Conservation (phyloP, 2,797 vertebrate species). For the Neopelma chrysocephalum region DNA sequence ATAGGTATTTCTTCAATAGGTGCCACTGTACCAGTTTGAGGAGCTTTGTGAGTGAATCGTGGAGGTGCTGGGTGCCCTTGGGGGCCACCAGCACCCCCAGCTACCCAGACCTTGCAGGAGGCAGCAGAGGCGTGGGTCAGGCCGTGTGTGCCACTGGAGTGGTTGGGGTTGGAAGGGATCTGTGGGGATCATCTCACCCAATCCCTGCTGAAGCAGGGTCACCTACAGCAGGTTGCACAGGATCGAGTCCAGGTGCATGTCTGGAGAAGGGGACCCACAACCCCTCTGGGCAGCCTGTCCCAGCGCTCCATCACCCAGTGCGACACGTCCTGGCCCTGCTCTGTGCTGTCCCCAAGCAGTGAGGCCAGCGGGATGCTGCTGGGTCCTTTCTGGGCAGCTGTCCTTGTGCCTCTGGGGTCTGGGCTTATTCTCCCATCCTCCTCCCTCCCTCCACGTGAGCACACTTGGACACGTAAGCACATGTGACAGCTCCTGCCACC, state of each 20-base stretch:
- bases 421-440: background rate
- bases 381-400: background rate
- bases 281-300: background rate
- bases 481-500: background rate
- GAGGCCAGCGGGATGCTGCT: background rate
- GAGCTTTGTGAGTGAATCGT: background rate
- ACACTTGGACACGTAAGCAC: accelerated
- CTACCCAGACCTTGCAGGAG: background rate
- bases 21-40: background rate
- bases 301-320: background rate
- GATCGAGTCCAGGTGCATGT: accelerated
- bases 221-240: background rate
- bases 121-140: background rate
- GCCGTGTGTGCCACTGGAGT: background rate
- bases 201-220: background rate
- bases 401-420: background rate
- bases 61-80: background rate
- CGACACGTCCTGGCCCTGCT: accelerated
- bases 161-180: background rate
- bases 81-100: background rate
- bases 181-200: background rate
- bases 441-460: too few relatives aligned
- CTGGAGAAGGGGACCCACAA: background rate
- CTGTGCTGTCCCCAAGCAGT: accelerated
- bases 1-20: background rate